phyloP scores from a whole-genome alignment of 2,888 invertebrate genomes.

The Amphipoea lucens region DNA sequence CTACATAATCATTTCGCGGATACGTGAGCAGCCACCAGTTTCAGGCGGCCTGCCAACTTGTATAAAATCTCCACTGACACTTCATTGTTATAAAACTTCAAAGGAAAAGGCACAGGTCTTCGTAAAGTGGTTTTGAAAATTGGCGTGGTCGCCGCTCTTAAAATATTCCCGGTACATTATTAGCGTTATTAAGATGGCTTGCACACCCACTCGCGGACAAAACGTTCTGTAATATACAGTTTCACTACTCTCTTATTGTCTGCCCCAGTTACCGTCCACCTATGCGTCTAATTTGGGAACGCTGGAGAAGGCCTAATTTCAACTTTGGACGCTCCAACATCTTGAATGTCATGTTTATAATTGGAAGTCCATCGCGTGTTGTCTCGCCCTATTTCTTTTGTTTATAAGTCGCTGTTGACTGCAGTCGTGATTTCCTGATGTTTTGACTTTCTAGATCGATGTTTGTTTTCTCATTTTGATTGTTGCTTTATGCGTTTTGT shows the following conservation, averaged over 20 bases:
- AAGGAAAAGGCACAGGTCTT: slow-evolving; percentile 61
- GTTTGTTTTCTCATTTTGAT: slow-evolving; percentile 40
- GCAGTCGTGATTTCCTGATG: slow-evolving; percentile 54
- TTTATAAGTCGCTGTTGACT: slow-evolving; percentile 56
- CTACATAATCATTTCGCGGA: slow-evolving; percentile 67
- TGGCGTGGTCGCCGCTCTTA: slow-evolving; percentile 72
- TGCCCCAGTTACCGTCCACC: slow-evolving; percentile 71
- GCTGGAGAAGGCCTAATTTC: slow-evolving; percentile 68
- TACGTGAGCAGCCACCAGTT: slow-evolving; percentile 59
- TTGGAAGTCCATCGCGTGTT: slow-evolving; percentile 64
- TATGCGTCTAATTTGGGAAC: slow-evolving; percentile 71
- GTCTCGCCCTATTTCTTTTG: slow-evolving; percentile 66
- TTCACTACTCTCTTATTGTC: slow-evolving; percentile 69
- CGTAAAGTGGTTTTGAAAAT: slow-evolving; percentile 67
- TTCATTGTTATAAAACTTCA: slow-evolving; percentile 51
- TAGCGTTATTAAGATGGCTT: slow-evolving; percentile 75
- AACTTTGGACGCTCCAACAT: slow-evolving; percentile 66
- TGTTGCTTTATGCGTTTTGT: slow-evolving; percentile 34
- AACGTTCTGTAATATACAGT: slow-evolving; percentile 70
- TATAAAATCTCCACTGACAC: slow-evolving; percentile 36
- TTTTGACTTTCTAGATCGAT: slow-evolving; percentile 43
- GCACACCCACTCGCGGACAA: slow-evolving; percentile 70
- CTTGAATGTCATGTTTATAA: slow-evolving; percentile 71
- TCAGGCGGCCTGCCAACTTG: slow-evolving; percentile 60
- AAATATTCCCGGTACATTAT: slow-evolving; percentile 76